Evolutionary conservation across 1,140 invertebrate species (phyloP).

Genomic region (Mactra quadrangularis): DNA sequence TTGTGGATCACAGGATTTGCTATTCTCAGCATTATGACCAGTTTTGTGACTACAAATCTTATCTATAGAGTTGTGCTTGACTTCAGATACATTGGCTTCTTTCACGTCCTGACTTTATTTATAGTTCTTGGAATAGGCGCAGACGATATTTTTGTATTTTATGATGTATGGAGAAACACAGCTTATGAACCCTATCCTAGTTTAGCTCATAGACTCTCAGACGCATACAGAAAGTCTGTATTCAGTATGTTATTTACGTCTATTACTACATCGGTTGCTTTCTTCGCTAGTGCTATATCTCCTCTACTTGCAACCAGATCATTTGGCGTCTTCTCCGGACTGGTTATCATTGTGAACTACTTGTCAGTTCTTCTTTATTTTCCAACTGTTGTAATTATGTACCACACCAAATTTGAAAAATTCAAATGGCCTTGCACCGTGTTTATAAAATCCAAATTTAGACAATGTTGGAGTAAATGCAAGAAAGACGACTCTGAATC

Average conservation of each 20-base stretch:
- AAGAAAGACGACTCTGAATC: neutral
- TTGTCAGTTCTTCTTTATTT: slow-evolving; percentile 76
- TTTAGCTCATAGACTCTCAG: slow-evolving; percentile 69
- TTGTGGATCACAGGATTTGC: slow-evolving; percentile 67
- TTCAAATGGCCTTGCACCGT: slow-evolving; percentile 59
- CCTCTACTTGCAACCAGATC: slow-evolving; percentile 71
- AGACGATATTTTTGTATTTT: slow-evolving; percentile 76
- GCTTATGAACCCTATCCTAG: slow-evolving; percentile 59
- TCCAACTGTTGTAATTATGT: slow-evolving; percentile 74
- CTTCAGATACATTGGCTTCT: slow-evolving; percentile 75
- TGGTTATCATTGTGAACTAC: slow-evolving; percentile 77
- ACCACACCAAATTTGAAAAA: slow-evolving; percentile 68
- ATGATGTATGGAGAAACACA: slow-evolving; percentile 73
- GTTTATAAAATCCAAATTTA: slow-evolving; percentile 1
- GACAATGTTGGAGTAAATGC: neutral
- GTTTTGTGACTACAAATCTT: slow-evolving; percentile 71
- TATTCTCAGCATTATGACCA: slow-evolving; percentile 68
- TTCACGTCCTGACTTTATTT: slow-evolving; percentile 75
- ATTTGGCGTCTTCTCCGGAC: slow-evolving; percentile 76
- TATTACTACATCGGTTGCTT: slow-evolving; percentile 75
- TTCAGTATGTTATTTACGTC: slow-evolving; percentile 75
- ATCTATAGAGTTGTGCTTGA: slow-evolving; percentile 71
- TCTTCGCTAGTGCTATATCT: slow-evolving; percentile 72
- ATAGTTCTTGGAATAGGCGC: slow-evolving; percentile 77
- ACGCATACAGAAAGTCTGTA: slow-evolving; percentile 67